Evolutionary conservation across 64 coral and sea anemone genomes (phyloP), one percentile per base, ranked within the genome.

Genomic region (Dendrophyllia cribrosa): DNA sequence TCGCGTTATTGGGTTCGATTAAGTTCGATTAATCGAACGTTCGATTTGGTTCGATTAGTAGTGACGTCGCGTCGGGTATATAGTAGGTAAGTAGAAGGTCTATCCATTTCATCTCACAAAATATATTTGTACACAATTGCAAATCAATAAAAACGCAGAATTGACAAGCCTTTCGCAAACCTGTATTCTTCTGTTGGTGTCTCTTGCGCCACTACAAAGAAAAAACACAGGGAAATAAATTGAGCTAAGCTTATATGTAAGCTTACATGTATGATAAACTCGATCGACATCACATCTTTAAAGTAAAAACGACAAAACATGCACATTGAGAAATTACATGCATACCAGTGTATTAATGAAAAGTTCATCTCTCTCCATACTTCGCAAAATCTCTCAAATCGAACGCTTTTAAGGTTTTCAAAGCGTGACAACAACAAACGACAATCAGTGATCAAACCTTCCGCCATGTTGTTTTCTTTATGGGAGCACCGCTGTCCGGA

Each of bases 351-450:
- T 43, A 99, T 96, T 26, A 96, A 90, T 4, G 97, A 99, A 66
- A 99, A 99, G 46, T 99, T 99, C 91, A 99, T 92, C 50, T 99
- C 87, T 76, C 92, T 93, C 97, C 97, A 99, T 7, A 99, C 84
- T 68, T 96, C 94, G 49, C 93, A 99, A 53, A 99, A 99, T 70
- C 60, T 88, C 78, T 95, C 97, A 59, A 99, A 99, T 78, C 97
- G 77, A 25, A 99, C 91, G 61, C 70, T 99, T 6, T 91, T 61
- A 5, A 89, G 91, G 50, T 76, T 93, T 72, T 99, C 97, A 94
- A 99, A 99, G 45, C 94, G 97, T 44, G 97, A 95, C 50, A 99
- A 74, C 71, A 99, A 63, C 43, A 96, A 58, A 55, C 97, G 97
- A 86, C 97, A 99, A 86, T 99, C 97, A 71, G 85, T 72, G n/a